Percentiles rank a stretch among this genome's conserved stretches.
phyloP scores from a whole-genome alignment of 2,888 invertebrate genomes.

The Caenorhabditis sp. region DNA sequence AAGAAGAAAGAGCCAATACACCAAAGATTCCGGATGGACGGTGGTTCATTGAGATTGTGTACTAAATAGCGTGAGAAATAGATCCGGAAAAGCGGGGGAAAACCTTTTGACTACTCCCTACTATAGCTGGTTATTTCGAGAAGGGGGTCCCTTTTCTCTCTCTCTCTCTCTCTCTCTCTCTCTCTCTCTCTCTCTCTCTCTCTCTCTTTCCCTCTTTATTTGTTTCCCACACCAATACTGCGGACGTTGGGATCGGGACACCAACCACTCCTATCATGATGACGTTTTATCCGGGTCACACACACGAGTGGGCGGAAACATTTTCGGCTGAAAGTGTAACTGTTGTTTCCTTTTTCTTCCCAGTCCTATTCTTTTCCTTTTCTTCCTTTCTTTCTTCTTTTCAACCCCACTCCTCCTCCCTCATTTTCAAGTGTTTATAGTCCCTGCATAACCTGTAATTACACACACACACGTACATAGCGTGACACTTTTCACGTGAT shows the following conservation, averaged over 20 bases:
- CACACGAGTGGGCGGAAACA: background rate
- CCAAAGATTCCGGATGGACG: conserved; percentile 17
- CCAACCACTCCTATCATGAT: conserved; percentile 30
- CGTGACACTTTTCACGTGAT: conserved; percentile 4
- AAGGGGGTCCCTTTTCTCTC: background rate
- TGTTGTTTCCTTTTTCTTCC: background rate
- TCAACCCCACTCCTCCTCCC: too few relatives aligned
- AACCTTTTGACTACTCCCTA: background rate
- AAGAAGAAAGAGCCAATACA: conserved; percentile 18
- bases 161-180: conserved; percentile 4
- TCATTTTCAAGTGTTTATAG: too few relatives aligned
- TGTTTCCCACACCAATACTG: conserved; percentile 46
- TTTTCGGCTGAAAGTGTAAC: background rate
- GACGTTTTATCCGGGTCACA: too few relatives aligned
- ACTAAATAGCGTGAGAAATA: conserved; percentile 48
- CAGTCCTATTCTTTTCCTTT: background rate
- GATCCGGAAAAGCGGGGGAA: background rate
- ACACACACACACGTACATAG: background rate
- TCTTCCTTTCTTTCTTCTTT: background rate
- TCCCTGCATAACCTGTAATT: conserved; percentile 6
- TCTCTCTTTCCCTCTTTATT: conserved; percentile 35
- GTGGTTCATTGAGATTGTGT: conserved; percentile 10
- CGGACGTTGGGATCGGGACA: conserved; percentile 18
- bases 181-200: conserved; percentile 22
- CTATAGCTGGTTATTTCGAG: conserved; percentile 28